Evolutionary conservation across 92 coral and sea anemone genomes (phyloP), one percentile per base, ranked within the genome.

Genomic region (Chrysogorgia sp.): DNA sequence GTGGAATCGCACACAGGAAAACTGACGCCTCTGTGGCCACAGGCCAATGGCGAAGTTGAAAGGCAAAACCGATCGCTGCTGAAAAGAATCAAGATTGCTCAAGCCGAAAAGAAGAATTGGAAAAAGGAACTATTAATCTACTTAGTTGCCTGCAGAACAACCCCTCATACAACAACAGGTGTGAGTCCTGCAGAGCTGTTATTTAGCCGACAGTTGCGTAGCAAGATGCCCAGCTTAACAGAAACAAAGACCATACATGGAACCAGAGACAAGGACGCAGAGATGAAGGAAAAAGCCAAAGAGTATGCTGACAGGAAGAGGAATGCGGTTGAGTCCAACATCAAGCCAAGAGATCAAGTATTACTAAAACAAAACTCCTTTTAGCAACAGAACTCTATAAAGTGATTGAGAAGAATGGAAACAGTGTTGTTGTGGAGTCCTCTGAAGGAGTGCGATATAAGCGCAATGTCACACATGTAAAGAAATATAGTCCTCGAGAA

Each of bases 11-110:
- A 23, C 86, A 86, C 48, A 74, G 35, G 50, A 81, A 81, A 52
- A 82, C 75, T 29, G n/a, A 86, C 83, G 8, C 62, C 90, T 19
- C 74, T 63, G 66, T 79, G 85, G 86, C 79, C 86, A 17, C 89
- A 86, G 59, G 89, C 89, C 43, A 86, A 86, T 45, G 79, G 83
- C 0, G 83, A 81, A 25, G 83, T 81, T 1, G 79, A 81, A 56
- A 74, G 78, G 19, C 89, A 86, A 55, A 86, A 81, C 37, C 74
- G 48, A 40, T 86, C 86, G 7, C 19, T 81, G 40, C 41, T 86
- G 40, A 84, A 78, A 35, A 37, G 85, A 47, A 50, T 87, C 31
- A 82, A 83, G 74, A 83, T 83, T 63, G 88, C 88, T 32, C 85
- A 87, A 64, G 91, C 85, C 7, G 87, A 82, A 41, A 33, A 78